Percentiles rank a stretch among this genome's conserved stretches.
Conservation (phyloP, 1,140 invertebrate genomes). For the Scaptodrosophila lebanonensis region DNA sequence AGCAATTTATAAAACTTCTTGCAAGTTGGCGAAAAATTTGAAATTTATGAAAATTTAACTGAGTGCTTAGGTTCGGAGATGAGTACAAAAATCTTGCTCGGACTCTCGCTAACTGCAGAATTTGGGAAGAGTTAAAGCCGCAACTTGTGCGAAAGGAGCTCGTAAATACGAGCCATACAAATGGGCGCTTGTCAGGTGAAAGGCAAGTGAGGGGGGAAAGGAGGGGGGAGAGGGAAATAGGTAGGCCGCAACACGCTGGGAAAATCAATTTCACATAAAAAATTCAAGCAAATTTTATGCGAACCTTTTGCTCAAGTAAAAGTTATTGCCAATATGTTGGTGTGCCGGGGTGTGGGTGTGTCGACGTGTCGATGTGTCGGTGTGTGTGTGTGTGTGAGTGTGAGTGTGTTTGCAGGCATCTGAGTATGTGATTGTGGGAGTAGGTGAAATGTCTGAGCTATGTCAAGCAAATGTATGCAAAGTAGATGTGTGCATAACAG, state of each 20-base stretch:
- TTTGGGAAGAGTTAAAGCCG: conserved; percentile 27
- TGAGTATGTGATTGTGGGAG: no score
- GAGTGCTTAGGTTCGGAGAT: background rate
- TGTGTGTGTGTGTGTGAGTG: conserved; percentile 8
- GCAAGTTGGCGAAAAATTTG: conserved; percentile 47
- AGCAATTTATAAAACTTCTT: conserved; percentile 61
- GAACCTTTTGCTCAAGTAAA: conserved; percentile 59
- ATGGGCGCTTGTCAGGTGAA: conserved; percentile 6
- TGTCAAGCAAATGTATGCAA: conserved; percentile 27
- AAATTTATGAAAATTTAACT: conserved; percentile 70
- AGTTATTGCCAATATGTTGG: conserved; percentile 54
- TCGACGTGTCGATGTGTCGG: no score
- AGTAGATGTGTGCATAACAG: conserved; percentile 34
- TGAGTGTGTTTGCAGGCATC: no score
- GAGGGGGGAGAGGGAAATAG: background rate
- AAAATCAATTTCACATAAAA: conserved; percentile 73
- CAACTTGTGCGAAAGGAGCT: conserved; percentile 6
- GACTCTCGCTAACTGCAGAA: conserved; percentile 8
- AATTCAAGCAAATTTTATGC: conserved; percentile 70
- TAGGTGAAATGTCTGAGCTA: no score
- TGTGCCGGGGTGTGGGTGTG: background rate
- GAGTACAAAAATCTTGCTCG: conserved; percentile 31
- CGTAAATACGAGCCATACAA: conserved; percentile 53
- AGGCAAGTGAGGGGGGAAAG: background rate
- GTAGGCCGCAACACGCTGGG: conserved; percentile 31